Evolutionary conservation across 2,113 vertebrate genomes (phyloP), one percentile per base, ranked within the genome.

Genomic region (Albula goreensis): DNA sequence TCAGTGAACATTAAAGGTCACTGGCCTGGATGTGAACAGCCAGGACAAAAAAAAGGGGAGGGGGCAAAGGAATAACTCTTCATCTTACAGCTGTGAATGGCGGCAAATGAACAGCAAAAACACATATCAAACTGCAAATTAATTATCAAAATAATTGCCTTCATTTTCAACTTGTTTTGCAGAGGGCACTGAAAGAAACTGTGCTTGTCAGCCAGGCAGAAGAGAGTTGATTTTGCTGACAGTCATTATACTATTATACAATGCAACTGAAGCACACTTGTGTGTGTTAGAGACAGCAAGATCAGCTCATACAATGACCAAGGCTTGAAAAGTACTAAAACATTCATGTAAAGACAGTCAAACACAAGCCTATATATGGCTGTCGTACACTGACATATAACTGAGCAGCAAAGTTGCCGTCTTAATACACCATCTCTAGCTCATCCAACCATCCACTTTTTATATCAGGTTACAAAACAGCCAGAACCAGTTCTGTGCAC

Each of bases 211-310:
- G 70, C 1, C 22, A 22, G 1, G 70, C 70, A 74, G 70, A 74
- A 74, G 70, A 25, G 12, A 74, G n/a, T 25, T 74, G 19, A 31
- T 74, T 8, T 10, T 31, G n/a, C 70, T 31, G 70, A 74, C 70
- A 74, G 70, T n/a, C 70, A 41, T 93, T 92, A 90, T 84, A 41
- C 89, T 92, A 41, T 93, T 92, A 90, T 84, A 41, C 89, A 92
- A 93, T 60, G 78, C 52, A 78, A 85, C 88, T 85, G 81, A 92
- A 90, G 92, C 92, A 89, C 91, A 92, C 80, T 87, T 84, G 89
- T 60, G 57, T 50, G 89, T 86, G 88, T 0, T 17, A 82, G 56
- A 49, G 63, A 86, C 74, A 82, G 84, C 84, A 87, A 88, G 88
- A 88, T 88, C 86, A 90, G 88, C 89, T 94, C 90, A 92, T 1